phyloP scores from a whole-genome alignment of 2,888 invertebrate genomes.

The Xestia xanthographa region DNA sequence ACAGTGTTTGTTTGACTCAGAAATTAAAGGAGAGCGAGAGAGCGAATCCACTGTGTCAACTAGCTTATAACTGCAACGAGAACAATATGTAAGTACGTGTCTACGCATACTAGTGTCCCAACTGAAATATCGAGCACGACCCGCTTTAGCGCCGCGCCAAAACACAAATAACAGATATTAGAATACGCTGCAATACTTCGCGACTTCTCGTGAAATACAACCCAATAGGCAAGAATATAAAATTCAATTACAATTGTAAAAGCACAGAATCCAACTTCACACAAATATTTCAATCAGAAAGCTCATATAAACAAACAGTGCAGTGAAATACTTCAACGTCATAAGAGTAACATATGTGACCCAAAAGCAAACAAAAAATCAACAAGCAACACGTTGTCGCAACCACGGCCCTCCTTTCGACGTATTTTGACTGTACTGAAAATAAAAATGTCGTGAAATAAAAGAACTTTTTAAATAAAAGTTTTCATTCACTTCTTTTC shows the following conservation, averaged over 20 bases:
- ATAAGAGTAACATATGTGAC: constrained; percentile 37
- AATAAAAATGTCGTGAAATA: constrained; percentile 30
- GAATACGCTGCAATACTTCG: constrained; percentile 42
- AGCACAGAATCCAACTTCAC: neutral
- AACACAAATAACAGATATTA: constrained; percentile 45
- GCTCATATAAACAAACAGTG: constrained; percentile 18
- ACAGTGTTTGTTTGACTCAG: constrained; percentile 37
- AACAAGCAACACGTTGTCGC: constrained; percentile 45
- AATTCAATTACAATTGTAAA: constrained; percentile 6
- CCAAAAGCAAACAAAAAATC: constrained; percentile 39
- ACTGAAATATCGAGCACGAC: constrained; percentile 57
- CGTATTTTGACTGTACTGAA: constrained; percentile 27
- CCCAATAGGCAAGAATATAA: neutral
- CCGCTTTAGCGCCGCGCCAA: constrained; percentile 22
- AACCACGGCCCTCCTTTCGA: constrained; percentile 23
- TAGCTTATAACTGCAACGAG: constrained; percentile 62
- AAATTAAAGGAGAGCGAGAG: constrained; percentile 57
- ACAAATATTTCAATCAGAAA: constrained; percentile 32
- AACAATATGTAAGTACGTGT: constrained; percentile 63
- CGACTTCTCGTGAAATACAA: constrained; percentile 12
- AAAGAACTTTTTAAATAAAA: constrained; percentile 35
- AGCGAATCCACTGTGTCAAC: constrained; percentile 49
- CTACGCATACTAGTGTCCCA: constrained; percentile 59
- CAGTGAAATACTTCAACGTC: constrained; percentile 38
- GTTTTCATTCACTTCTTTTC: constrained; percentile 25